A percentile compares a stretch with the other conserved stretches of the same genome.
Evolutionary conservation across 2,888 invertebrate species (phyloP).

Genomic region (Celastrina argiolus): DNA sequence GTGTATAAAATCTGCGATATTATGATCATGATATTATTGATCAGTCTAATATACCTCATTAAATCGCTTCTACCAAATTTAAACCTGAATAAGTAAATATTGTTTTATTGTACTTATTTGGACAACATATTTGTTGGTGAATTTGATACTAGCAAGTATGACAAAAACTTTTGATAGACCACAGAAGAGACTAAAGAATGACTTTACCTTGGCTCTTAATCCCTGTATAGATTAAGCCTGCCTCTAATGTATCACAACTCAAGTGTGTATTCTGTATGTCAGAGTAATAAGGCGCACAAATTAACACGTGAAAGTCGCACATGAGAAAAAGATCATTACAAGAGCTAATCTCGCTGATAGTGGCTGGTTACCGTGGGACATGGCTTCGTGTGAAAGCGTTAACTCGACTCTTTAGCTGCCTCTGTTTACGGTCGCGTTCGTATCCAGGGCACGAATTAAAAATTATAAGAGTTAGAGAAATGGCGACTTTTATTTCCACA

Average conservation of each 20-base stretch:
- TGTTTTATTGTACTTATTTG: no score
- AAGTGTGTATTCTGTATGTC: not conserved
- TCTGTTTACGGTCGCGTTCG: constrained; percentile 6
- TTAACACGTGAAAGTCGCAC: constrained; percentile 15
- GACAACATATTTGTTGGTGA: no score
- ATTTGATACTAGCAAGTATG: no score
- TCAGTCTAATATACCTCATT: no score
- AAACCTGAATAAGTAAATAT: no score
- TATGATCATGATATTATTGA: no score
- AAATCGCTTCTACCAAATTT: no score
- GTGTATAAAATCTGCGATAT: no score
- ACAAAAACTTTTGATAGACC: no score
- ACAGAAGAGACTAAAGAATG: no score
- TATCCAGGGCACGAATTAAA: constrained; percentile 9
- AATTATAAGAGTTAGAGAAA: not conserved
- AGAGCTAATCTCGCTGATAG: constrained; percentile 12
- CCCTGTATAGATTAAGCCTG: not conserved
- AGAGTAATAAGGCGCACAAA: constrained; percentile 1
- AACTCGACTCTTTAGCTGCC: constrained; percentile 7
- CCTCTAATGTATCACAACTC: constrained; percentile 2
- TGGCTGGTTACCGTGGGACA: constrained; percentile 14
- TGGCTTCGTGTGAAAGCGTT: constrained; percentile 16
- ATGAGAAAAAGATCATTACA: constrained; percentile 12
- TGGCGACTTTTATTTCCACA: not conserved
- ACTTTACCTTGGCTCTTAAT: not conserved